Percentiles rank a stretch among this genome's conserved stretches.
These are phyloP conservation scores for Dryobates pubescens DNA, from an alignment of 2,797 vertebrate species.

Conservation along the genomic window DNA sequence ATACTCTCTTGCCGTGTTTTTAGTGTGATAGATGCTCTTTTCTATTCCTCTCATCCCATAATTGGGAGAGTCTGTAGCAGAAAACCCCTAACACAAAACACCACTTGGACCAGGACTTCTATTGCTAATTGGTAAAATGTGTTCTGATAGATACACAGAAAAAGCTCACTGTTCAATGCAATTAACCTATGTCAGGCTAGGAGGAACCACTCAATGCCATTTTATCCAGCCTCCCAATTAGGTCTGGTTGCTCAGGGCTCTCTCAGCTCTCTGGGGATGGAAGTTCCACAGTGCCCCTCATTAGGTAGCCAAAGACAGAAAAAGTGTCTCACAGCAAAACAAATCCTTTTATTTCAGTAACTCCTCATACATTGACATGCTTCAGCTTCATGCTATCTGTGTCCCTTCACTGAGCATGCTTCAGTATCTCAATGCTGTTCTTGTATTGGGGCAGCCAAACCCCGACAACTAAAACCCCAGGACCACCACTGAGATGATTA, in stretches of 20 bases:
- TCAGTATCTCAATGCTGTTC: rapidly evolving
- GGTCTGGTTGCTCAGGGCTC: background rate
- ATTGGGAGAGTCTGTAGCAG: background rate
- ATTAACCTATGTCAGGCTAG: background rate
- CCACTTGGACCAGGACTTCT: background rate
- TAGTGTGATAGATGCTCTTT: background rate
- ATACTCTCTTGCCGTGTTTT: background rate
- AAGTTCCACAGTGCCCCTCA: background rate
- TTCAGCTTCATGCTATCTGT: background rate
- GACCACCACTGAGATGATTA: background rate
- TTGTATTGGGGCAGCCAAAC: background rate
- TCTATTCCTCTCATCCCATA: background rate
- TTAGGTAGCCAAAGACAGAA: background rate
- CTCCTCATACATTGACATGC: background rate
- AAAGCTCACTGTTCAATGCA: background rate
- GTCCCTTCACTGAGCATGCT: background rate
- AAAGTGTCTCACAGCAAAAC: background rate
- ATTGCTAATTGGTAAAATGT: background rate
- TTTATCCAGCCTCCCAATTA: background rate
- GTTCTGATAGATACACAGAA: background rate
- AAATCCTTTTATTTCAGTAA: background rate
- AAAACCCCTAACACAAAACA: background rate
- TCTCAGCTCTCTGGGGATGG: background rate
- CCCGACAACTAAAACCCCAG: background rate
- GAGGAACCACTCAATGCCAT: background rate